Percentiles rank a stretch among this genome's conserved stretches.
Evolutionary conservation across 2,113 vertebrate genomes (phyloP).

Genomic region (Triplophysa rosa): DNA sequence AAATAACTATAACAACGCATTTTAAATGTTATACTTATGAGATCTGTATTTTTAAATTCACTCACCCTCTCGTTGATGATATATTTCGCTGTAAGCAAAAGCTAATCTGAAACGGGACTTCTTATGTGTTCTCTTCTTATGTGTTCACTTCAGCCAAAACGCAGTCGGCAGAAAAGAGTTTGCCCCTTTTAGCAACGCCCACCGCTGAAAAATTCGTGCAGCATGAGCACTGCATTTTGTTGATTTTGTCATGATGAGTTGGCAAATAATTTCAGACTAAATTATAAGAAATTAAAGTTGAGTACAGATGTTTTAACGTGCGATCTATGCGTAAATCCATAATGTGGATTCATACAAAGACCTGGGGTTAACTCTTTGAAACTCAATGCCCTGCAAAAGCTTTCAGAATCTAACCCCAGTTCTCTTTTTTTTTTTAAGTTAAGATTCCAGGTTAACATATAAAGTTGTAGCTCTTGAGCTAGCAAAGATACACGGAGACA

Average conservation of each 20-base stretch:
- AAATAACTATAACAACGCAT: not conserved
- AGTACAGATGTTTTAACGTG: not conserved
- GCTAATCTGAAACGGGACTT: not conserved
- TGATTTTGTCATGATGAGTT: not conserved
- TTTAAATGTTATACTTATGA: not conserved
- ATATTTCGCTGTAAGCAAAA: not conserved
- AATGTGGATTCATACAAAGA: not conserved
- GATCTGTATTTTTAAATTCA: not conserved
- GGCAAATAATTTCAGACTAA: not conserved
- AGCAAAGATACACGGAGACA: too few species aligned
- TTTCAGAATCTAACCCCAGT: too few species aligned
- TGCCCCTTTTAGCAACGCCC: constrained; percentile 4
- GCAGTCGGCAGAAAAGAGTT: not conserved
- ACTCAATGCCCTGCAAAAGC: too few species aligned
- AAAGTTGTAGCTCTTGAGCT: too few species aligned
- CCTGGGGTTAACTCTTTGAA: too few species aligned
- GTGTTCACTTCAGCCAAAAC: not conserved
- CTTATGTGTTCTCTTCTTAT: not conserved
- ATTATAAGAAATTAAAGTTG: not conserved
- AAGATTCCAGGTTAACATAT: too few species aligned
- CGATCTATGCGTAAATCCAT: not conserved
- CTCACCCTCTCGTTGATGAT: not conserved
- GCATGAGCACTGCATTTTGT: not conserved
- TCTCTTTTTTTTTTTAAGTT: too few species aligned
- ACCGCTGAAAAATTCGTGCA: not conserved